A percentile compares a stretch with the other conserved stretches of the same genome.
These are phyloP conservation scores for Synergus itoensis DNA, from an alignment of 2,888 invertebrate genomes.

Conservation along the genomic window DNA sequence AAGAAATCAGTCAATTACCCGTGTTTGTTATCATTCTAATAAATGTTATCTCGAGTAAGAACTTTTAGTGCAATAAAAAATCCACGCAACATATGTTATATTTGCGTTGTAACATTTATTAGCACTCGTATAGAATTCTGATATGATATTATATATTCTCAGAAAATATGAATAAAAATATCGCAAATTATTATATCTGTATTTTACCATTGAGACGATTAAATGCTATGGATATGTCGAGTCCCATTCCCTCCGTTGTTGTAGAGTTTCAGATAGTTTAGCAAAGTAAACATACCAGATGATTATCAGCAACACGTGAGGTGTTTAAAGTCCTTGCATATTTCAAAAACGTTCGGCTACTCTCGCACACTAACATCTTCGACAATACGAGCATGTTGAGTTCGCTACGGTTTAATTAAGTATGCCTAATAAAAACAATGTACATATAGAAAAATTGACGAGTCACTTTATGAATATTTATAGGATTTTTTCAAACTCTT, in stretches of 20 bases:
- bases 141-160: too few relatives aligned
- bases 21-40: background rate
- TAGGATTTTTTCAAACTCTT: conserved; percentile 7
- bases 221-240: conserved; percentile 62
- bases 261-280: conserved; percentile 28
- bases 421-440: conserved; percentile 4
- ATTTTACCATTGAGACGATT: conserved; percentile 58
- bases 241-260: conserved; percentile 57
- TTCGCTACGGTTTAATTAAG: conserved; percentile 13
- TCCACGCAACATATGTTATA: too few relatives aligned
- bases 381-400: background rate
- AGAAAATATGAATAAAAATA: background rate
- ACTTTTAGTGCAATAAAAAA: too few relatives aligned
- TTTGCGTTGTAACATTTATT: too few relatives aligned
- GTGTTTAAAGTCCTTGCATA: conserved; percentile 32
- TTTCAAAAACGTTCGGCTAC: conserved; percentile 3
- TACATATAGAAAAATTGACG: conserved; percentile 58
- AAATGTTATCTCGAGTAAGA: too few relatives aligned
- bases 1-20: background rate
- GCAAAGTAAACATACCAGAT: conserved; percentile 24
- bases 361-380: background rate
- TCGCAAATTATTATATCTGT: background rate
- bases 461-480: conserved; percentile 67
- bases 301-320: conserved; percentile 27
- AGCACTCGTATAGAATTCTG: too few relatives aligned